Conservation (phyloP, 1,140 invertebrate genomes). For the Brachionus koreanus region DNA sequence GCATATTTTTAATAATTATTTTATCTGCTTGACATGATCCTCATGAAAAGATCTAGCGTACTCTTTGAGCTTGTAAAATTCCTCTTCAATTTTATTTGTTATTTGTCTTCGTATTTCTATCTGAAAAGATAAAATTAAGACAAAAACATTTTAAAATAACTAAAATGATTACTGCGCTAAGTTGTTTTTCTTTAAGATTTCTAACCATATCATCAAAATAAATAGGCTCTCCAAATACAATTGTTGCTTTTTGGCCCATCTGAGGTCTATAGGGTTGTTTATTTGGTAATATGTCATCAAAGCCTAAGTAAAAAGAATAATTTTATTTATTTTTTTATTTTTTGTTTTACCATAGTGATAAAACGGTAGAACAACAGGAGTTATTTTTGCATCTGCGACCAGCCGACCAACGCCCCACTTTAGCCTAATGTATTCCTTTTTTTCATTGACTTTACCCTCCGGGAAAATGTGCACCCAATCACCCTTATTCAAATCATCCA, state of each 20-base stretch:
- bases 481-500: slow-evolving; percentile 76
- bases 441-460: slow-evolving; percentile 62
- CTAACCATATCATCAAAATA: slow-evolving; percentile 33
- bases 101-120: slow-evolving; percentile 28
- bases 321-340: not conserved
- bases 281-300: slow-evolving; percentile 42
- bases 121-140: not conserved
- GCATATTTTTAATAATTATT: not conserved
- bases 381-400: slow-evolving; percentile 7
- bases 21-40: not conserved
- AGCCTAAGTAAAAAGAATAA: slow-evolving; percentile 7
- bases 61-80: slow-evolving; percentile 28
- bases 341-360: slow-evolving; percentile 33
- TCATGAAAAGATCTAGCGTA: not conserved
- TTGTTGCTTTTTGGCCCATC: slow-evolving; percentile 27
- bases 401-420: slow-evolving; percentile 43
- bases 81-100: slow-evolving; percentile 36
- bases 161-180: not conserved
- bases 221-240: slow-evolving; percentile 28
- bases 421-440: slow-evolving; percentile 16
- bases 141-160: not conserved
- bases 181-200: slow-evolving; percentile 18
- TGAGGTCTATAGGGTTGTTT: slow-evolving; percentile 22
- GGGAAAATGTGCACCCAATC: slow-evolving; percentile 95
- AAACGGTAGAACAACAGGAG: slow-evolving; percentile 36